Base-by-base conservation (phyloP, 2,113 vertebrate genomes). In the Hemiprocne comata region DNA sequence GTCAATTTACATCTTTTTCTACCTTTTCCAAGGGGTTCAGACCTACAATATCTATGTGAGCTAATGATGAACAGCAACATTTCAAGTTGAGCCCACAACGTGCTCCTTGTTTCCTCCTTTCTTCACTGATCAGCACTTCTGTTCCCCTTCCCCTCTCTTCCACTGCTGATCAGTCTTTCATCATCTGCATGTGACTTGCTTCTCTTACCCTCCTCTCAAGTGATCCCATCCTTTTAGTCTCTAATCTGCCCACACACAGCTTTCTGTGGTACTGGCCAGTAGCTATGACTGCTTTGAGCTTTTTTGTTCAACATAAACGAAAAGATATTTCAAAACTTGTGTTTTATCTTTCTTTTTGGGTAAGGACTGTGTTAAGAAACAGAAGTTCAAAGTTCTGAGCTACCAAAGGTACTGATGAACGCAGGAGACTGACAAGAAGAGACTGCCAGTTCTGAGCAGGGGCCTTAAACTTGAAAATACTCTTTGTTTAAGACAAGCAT, bases 241-340 rank as follows among this genome's bases (percentile, higher is more conserved):
- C 96, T 95, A 72, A 95, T 96, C 93, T 95, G 95, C 95, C 95
- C 94, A 92, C 94, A 96, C 87, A 74, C 85, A 55, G 92, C 93
- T 94, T 77, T 89, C 71, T 60, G 46, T 66, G 85, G 29, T 55
- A 31, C 89, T 95, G 93, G 51, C 90, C 90, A 33, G 36, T 87
- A 85, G 91, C 93, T 89, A 50, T 6, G 69, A 17, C 85, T 64
- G 78, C 95, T 96, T 93, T 93, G 75, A 96, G 92, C 58, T 51
- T 91, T 86, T 67, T 80, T 87, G 82, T 90, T 90, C 21, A 3
- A 44, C 85, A 77, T 69, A 83, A 95, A 88, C 8, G 31, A 74
- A 94, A 79, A 90, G 87, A 83, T 24, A 36, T 95, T 93, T 96
- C 94, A 95, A 88, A 93, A 91, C 90, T 94, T 74, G 67, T 64